Evolutionary conservation across 2,888 invertebrate species (phyloP).

Genomic region (Tenthredo amoena): DNA sequence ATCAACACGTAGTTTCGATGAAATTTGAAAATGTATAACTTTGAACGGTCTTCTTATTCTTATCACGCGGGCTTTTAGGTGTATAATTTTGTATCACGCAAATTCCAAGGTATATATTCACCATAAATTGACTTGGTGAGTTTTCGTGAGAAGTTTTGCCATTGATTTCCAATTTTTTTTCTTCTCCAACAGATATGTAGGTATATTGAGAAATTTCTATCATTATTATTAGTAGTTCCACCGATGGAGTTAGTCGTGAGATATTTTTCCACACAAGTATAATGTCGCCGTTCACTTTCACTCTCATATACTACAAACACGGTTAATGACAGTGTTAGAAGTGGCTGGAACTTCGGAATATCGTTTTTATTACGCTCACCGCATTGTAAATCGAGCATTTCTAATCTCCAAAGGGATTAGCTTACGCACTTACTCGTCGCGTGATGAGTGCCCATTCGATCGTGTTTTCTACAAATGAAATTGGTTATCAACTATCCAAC

Average conservation of each 20-base stretch:
- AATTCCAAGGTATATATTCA: background rate
- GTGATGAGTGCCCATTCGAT: constrained; percentile 34
- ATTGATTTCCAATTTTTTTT: background rate
- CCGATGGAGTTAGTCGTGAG: background rate
- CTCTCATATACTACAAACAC: background rate
- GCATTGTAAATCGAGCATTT: constrained; percentile 36
- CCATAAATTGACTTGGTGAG: background rate
- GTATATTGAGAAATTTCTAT: background rate
- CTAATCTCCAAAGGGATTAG: constrained; percentile 33
- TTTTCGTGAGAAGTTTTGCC: background rate
- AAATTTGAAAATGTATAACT: background rate
- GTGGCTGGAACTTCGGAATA: constrained; percentile 26
- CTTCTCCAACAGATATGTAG: background rate
- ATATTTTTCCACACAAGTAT: background rate
- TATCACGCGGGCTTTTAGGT: background rate
- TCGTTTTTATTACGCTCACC: constrained; percentile 5
- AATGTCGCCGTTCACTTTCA: constrained; percentile 6
- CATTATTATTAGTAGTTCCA: background rate
- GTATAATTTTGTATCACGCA: constrained; percentile 6
- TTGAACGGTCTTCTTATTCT: background rate
- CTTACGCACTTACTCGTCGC: constrained; percentile 42
- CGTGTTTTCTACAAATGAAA: constrained; percentile 46
- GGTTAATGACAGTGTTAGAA: constrained; percentile 24
- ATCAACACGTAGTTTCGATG: background rate
- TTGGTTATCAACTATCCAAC: constrained; percentile 46